Base-by-base conservation (phyloP, 1,140 invertebrate genomes). In the Drosophila murphyi region DNA sequence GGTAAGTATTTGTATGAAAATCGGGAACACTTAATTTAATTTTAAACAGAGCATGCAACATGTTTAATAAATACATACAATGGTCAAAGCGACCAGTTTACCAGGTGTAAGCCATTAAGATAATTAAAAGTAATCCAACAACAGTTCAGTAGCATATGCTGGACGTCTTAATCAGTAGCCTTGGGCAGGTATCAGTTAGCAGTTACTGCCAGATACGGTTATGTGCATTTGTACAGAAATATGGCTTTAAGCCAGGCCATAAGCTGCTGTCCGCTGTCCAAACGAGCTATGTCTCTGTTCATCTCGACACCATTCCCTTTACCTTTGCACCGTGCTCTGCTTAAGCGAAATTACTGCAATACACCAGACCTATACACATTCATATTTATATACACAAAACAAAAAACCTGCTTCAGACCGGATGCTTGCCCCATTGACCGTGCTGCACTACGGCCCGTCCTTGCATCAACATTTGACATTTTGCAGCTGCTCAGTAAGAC, bases 391-490 rank as follows among this genome's bases (percentile, higher is more conserved):
- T 41, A 34, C 20, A 20, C 20, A 20, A 20, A 20, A 6, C 7
- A 56, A 28, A 8, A 71, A 62, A 78, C 57, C 59, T 59, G 78
- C 70, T 57, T 43, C 3, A n/a, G 10, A 8, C 41, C 8, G n/a
- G 52, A 52, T 57, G 41, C 37, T 54, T 63, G 54, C 45, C 47
- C 61, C 60, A 56, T 39, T 80, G 77, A 67, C 78, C 78, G 39
- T 76, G 48, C 56, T 54, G 71, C 65, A 76, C 80, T 75, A 82
- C 80, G 71, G 76, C 64, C 48, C 47, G 80, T 76, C 75, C 71
- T 82, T 82, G 80, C 75, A 65, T 57, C 80, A 78, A 60, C 80
- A 57, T 76, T 82, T 83, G 61, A 72, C 61, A 76, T 71, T 68
- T 72, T 54, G 50, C 72, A 70, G 51, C 57, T 70, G 65, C 61